Percentiles rank a stretch among this genome's conserved stretches.
Conservation (phyloP, 2,113 vertebrate species). For the Alligator mississippiensis region DNA sequence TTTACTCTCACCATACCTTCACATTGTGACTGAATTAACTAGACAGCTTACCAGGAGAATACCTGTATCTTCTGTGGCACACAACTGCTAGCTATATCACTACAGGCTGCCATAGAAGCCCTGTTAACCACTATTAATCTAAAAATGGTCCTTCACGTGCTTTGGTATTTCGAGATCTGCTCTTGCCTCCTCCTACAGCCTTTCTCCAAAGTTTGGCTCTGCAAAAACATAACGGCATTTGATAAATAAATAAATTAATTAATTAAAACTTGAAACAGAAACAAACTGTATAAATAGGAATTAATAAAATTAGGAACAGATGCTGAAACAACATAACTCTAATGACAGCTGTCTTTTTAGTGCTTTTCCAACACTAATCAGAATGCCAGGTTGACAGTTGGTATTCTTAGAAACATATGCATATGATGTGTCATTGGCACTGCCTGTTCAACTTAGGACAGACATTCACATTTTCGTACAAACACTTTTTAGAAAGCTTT, state of each 20-base stretch:
- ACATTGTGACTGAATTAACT: not conserved
- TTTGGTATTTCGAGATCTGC: not conserved
- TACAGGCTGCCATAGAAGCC: too few species aligned
- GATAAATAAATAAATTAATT: not conserved
- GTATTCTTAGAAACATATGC: constrained; percentile 53
- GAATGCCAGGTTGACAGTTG: constrained; percentile 47
- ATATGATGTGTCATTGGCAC: constrained; percentile 58
- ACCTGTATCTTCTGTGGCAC: not conserved
- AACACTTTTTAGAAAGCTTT: constrained; percentile 5
- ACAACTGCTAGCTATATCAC: not conserved
- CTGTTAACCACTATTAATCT: not conserved
- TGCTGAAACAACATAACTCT: constrained; percentile 58
- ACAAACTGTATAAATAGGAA: constrained; percentile 54
- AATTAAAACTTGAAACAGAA: constrained; percentile 22
- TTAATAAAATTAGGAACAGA: constrained; percentile 48
- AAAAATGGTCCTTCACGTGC: accelerated
- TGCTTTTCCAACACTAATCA: not conserved
- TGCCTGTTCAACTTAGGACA: constrained; percentile 4
- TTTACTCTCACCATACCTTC: not conserved
- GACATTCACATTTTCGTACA: not conserved
- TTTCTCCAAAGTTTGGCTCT: constrained; percentile 24
- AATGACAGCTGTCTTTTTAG: not conserved
- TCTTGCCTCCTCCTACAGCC: not conserved
- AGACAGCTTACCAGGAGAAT: not conserved
- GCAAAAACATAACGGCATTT: not conserved